Evolutionary conservation across 2,113 vertebrate genomes (phyloP), one percentile per base, ranked within the genome.

Genomic region (Prionailurus viverrinus): DNA sequence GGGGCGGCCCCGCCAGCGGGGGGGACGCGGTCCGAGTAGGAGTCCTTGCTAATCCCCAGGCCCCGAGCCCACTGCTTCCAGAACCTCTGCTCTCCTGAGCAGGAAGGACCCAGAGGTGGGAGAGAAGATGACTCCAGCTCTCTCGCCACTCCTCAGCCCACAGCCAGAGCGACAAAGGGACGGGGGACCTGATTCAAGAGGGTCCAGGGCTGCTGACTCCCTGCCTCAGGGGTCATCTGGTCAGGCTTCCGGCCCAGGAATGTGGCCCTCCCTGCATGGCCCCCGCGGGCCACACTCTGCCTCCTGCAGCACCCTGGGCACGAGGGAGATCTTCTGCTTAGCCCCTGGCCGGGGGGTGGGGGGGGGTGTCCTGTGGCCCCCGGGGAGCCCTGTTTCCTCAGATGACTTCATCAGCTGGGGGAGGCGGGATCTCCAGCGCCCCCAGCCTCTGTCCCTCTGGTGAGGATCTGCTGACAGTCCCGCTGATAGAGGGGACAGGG

Each of bases 401-500:
- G 39, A 68, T 89, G 83, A 89, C 45, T 78, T 92, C 68, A 81
- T 85, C 45, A 15, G 89, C n/a, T 45, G 39, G 53, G 61, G 85
- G 68, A 41, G 76, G 61, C 1, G 11, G 21, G 41, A 68, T 15
- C 76, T 36, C 66, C 29, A 3, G 66, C 0, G 4, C 19, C 39
- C 76, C 48, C 68, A 23, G 55, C 58, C 84, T 39, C 45, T 1
- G 41, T 25, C 66, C 23, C 82, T 93, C 97, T 98, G 97, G 82
- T 74, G 78, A 84, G 51, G 11, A 3, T 96, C 97, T 89, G 63
- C 94, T 92, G 95, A 89, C 95, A 83, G 83, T 33, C 23, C 5
- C 0, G 74, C 95, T 89, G 94, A 89, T 94, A 89, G 80, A 68
- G 36, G 53, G 76, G 66, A 31, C 7, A 2, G 41, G 80, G 58